A percentile compares a stretch with the other conserved stretches of the same genome.
These are phyloP conservation scores for Malurus splendens DNA, from an alignment of 2,797 vertebrate genomes.

Conservation along the genomic window DNA sequence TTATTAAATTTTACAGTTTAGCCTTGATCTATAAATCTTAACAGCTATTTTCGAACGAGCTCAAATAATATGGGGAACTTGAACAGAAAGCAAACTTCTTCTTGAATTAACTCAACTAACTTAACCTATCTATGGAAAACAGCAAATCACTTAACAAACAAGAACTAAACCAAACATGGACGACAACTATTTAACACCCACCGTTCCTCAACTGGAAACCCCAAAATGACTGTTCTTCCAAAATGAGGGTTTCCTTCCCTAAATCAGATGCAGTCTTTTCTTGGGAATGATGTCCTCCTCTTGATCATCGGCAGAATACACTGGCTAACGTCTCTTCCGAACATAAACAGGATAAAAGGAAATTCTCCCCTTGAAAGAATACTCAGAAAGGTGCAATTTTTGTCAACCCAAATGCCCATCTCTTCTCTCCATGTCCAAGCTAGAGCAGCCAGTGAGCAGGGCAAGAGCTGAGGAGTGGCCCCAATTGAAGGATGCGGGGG, in stretches of 20 bases:
- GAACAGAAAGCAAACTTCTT: not conserved
- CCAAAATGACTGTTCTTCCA: not conserved
- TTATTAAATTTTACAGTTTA: not conserved
- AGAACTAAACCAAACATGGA: not conserved
- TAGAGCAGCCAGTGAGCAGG: not conserved
- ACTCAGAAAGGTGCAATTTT: not conserved
- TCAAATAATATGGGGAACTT: not conserved
- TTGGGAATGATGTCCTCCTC: constrained; percentile 85
- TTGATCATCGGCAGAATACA: constrained; percentile 90
- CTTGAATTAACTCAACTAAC: not conserved
- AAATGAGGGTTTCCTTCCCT: not conserved
- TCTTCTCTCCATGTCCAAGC: rapidly evolving
- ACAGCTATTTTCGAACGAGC: not conserved
- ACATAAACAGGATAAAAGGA: not conserved
- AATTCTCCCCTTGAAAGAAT: not conserved
- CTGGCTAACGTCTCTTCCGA: constrained; percentile 80
- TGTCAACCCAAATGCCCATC: not conserved
- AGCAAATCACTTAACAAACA: not conserved
- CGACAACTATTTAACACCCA: too few species aligned
- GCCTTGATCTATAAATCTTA: too few species aligned
- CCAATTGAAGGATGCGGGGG: not conserved
- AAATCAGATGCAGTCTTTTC: constrained; percentile 81
- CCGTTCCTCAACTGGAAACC: not conserved
- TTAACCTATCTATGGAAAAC: not conserved
- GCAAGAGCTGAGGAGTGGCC: not conserved